Evolutionary conservation across 2,888 invertebrate species (phyloP), one percentile per base, ranked within the genome.

Genomic region (Petrolisthes cinctipes): DNA sequence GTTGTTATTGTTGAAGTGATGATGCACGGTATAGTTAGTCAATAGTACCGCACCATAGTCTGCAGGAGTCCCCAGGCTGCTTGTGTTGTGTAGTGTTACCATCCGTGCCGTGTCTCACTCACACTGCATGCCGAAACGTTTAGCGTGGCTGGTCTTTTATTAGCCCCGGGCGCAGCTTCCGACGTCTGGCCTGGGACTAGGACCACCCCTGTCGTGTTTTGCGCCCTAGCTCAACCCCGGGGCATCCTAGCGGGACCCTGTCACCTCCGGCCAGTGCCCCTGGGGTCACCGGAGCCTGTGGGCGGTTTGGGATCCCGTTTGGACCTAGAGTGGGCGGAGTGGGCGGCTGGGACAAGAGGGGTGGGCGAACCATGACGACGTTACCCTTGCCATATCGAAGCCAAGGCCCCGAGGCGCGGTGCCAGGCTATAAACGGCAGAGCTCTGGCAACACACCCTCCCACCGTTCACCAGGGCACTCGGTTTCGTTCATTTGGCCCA

Each of bases 381-480:
- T 79, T 79, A 79, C 79, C 79, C 85, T 80, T 54, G 85, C 73
- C 85, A 71, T 80, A 73, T 85, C 71, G 85, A 85, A 85, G 85
- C 85, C 85, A 85, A 85, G 85, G 79, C 80, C 82, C 73, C 80
- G 56, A n/a, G 85, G 85, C 85, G 57, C 51, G 37, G 9, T 85
- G 85, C 85, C 85, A 85, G 73, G 85, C 85, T 85, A 85, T 85
- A 85, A 85, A 56, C 54, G 85, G 85, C 53, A 71, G 17, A 17
- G 23, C 76, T 76, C 37, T 20, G 37, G 51, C 76, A 20, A 20
- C 76, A 76, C 76, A 61, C 37, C 37, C 37, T 14, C 61, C 6
- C 17, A 61, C 61, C 61, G 61, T 17, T 61, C 61, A 61, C 61
- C 61, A 61, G 61, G 61, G 61, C 61, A 61, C 61, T 61, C 61